A percentile compares a stretch with the other conserved stretches of the same genome.
Evolutionary conservation across 1,140 invertebrate species (phyloP).

Genomic region (Chironomus striatipennis): DNA sequence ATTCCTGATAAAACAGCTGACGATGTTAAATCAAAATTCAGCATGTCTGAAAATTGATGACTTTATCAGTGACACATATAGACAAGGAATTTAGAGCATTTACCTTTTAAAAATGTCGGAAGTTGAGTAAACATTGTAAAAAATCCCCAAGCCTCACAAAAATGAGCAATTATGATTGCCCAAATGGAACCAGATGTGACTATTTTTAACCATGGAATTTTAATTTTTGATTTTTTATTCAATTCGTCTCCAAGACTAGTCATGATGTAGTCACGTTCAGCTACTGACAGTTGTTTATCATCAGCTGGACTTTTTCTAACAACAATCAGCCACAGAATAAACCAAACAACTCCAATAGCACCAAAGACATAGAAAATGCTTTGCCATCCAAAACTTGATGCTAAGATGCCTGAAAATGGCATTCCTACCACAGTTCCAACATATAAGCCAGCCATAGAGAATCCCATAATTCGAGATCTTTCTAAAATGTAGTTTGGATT

Average conservation of each 20-base stretch:
- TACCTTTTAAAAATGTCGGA: constrained; percentile 78
- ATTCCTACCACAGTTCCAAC: constrained; percentile 67
- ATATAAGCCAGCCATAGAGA: constrained; percentile 67
- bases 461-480: constrained; percentile 57
- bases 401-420: constrained; percentile 58
- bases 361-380: constrained; percentile 73
- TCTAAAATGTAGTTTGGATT: constrained; percentile 42
- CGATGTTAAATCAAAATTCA: constrained; percentile 80
- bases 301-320: constrained; percentile 65
- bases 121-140: constrained; percentile 78
- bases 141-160: constrained; percentile 88
- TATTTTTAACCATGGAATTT: constrained; percentile 61
- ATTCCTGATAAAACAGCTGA: constrained; percentile 70
- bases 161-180: constrained; percentile 78
- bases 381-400: constrained; percentile 66
- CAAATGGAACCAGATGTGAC: constrained; percentile 72
- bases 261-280: constrained; percentile 58
- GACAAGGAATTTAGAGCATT: constrained; percentile 14
- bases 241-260: constrained; percentile 45
- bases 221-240: constrained; percentile 26
- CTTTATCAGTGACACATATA: background rate
- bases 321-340: constrained; percentile 60
- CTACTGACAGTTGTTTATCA: constrained; percentile 68
- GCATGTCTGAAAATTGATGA: constrained; percentile 55
- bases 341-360: constrained; percentile 67